Evolutionary conservation across 2,797 vertebrate species (phyloP), one percentile per base, ranked within the genome.

Genomic region (Cynopterus sphinx): DNA sequence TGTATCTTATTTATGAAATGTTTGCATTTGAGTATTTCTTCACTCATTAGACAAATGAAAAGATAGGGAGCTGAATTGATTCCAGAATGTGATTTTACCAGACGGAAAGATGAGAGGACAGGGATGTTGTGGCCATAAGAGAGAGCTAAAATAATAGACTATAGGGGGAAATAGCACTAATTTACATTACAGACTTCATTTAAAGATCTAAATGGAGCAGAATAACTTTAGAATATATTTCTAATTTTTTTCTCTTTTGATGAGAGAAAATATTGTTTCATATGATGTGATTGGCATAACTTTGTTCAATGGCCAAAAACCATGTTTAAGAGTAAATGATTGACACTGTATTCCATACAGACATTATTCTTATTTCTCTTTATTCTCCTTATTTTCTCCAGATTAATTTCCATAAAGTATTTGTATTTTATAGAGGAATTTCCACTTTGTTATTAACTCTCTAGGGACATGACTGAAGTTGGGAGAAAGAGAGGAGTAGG

Each of bases 371-470:
- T 55, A 15, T 6, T 12, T 71, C 51, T 83, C 39, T 81, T 57
- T 68, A 49, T 61, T 84, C 21, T 13, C 8, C n/a, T 87, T 79
- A 78, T 82, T 74, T 96, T 92, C 68, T 90, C 43, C 28, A 74
- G 43, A 63, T 90, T 71, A 65, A 68, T 87, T 81, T 81, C 28
- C 57, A 73, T 10, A 79, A 26, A 43, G 31, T 84, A 61, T 92
- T 82, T 90, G 4, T 67, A 2, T 83, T 87, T 0, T 55, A 41
- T 8, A 3, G 33, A 26, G 51, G 12, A 10, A 26, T 83, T 70
- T 31, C 53, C 24, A 13, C 28, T 57, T 87, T 26, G 43, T 59
- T 21, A 43, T 21, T 73, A 22, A 57, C 51, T 17, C 43, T 53
- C 5, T 65, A 65, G 36, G 43, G 39, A 9, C 28, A 74, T 11